phyloP scores from a whole-genome alignment of 2,797 vertebrate species.

The Hemibagrus guttatus region DNA sequence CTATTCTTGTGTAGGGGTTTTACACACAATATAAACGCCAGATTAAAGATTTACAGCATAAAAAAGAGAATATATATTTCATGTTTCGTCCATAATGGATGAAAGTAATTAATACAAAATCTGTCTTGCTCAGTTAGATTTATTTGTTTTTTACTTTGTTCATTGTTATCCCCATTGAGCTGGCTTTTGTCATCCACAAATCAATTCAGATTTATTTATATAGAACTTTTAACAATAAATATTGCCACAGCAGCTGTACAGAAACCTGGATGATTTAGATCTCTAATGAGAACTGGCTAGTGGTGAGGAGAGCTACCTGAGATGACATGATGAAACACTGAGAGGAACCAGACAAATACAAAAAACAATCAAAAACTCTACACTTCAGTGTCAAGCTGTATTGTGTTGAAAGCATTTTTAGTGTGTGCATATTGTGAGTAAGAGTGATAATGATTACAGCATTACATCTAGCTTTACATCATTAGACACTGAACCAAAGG shows the following conservation, averaged over 20 bases:
- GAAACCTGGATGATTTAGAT: neutral
- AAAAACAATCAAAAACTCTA: neutral
- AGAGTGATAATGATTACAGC: neutral
- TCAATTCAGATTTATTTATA: neutral
- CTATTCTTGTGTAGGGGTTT: neutral
- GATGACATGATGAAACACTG: neutral
- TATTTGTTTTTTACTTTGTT: neutral
- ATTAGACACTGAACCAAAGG: neutral
- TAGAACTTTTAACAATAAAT: neutral
- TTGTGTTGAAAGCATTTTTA: neutral
- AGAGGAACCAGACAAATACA: neutral
- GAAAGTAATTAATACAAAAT: neutral
- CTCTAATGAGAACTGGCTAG: neutral
- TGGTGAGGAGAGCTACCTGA: neutral
- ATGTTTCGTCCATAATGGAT: neutral
- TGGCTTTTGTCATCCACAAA: neutral
- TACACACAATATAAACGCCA: neutral
- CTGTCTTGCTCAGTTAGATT: neutral
- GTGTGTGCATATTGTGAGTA: neutral
- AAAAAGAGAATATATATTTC: neutral
- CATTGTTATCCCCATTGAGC: neutral
- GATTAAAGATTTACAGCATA: slow-evolving; percentile 5
- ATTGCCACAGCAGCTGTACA: neutral
- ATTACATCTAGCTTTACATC: neutral
- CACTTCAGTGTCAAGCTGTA: neutral